Base-by-base conservation (phyloP, 23 tunicate species). In the Styela plicata region DNA sequence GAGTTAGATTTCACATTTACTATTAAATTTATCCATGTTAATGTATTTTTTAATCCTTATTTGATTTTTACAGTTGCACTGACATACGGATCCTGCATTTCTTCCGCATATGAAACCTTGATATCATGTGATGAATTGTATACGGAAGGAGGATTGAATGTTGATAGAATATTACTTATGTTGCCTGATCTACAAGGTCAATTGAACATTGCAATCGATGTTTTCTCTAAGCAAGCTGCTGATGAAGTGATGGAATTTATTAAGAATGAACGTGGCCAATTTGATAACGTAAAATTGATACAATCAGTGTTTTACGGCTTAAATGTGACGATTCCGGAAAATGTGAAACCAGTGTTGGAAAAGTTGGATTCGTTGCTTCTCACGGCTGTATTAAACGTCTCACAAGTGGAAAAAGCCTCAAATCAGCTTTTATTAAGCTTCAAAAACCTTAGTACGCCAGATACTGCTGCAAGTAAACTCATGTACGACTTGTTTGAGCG, bases 51-150 rank as follows among this genome's bases (percentile, higher is more conserved):
- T n/a, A n/a, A n/a, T n/a, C n/a, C n/a, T n/a, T n/a, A n/a, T n/a
- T n/a, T n/a, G 13, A 3, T 27, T 71, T 71, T 71, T 7, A 26
- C 77, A 71, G 77, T 71, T 30, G 34, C 77, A 21, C 37, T 71
- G 77, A 71, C 77, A 13, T 71, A 71, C 36, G 77, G 77, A 5
- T 71, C 77, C 36, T 71, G 77, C 77, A 71, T 71, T 21, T 71
- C 77, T 3, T 28, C 77, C 2, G 77, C 77, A 3, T 71, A 71
- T 36, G 34, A 71, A 34, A 16, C 36, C 13, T 32, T 26, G 34
- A 3, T 71, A 30, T 33, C 24, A 19, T 71, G 77, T 32, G 77
- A 71, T 71, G 37, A 71, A 71, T 21, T 71, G 17, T 71, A 18
- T 17, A 3, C 36, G 3, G 17, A 5, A 5, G 3, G 20, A 3